Base-by-base conservation (phyloP, 2,113 vertebrate genomes). In the Leuciscus idus region DNA sequence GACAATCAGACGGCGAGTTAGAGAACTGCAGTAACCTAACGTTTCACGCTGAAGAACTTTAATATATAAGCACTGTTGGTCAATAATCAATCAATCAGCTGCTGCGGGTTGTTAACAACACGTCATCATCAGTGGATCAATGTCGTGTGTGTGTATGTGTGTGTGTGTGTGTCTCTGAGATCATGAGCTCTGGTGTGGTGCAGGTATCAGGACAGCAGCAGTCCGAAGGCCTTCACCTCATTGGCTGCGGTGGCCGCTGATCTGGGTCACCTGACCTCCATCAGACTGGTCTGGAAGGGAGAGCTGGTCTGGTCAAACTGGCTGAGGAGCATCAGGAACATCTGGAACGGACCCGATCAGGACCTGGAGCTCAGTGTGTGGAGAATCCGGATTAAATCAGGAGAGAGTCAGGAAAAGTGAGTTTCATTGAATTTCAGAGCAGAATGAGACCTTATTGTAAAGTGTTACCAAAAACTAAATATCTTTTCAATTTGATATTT, bases 351-450 rank as follows among this genome's bases (percentile, higher is more conserved):
- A 48, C 83, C 57, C n/a, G 70, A 83, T 0, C 88, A 9, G 17
- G 85, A 88, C 23, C 86, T 93, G 0, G 94, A 95, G 81, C 93
- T 97, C 2, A 43, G 88, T 11, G 92, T 96, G 59, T 94, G 93
- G 86, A 91, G 84, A 66, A 91, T 97, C 87, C 88, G 89, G 84
- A 93, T 95, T 88, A 97, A 95, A 90, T 93, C 94, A 12, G 96
- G 96, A 80, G 96, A 97, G 88, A 97, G 94, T 0, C 96, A 97
- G 85, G 89, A 94, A 59, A 97, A 92, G 95, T 96, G 92, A 93
- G 96, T 93, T 1, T 23, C 66, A 57, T 7, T 57, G 19, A 57
- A 57, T 21, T 21, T 21, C 55, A 21, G 55, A 57, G 19, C 19
- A 57, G 50, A 43, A 43, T 43, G 43, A 43, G 43, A 9, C 43